phyloP scores from a whole-genome alignment of 2,797 vertebrate species.

The Alectoris magna region DNA sequence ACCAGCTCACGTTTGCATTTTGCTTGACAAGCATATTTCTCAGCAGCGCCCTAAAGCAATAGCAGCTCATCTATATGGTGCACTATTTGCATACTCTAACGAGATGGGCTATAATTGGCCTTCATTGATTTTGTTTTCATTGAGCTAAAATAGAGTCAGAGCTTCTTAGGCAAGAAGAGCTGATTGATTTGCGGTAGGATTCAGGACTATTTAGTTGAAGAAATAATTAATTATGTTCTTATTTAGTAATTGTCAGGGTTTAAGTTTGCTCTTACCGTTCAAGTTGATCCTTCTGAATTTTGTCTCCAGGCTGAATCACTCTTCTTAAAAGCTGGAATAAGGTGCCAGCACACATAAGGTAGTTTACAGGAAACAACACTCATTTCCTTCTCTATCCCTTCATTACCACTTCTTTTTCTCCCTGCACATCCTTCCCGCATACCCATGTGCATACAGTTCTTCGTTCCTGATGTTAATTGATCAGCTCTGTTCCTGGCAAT shows the following conservation, averaged over 20 bases:
- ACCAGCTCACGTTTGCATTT: constrained; percentile 53
- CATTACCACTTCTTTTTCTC: background rate
- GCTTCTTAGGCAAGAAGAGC: constrained; percentile 86
- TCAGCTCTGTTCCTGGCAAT: background rate
- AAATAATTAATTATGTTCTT: constrained; percentile 93
- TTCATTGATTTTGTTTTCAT: constrained; percentile 94
- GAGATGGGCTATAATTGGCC: constrained; percentile 91
- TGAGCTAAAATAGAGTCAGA: constrained; percentile 94
- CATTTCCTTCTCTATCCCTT: background rate
- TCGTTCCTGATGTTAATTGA: background rate
- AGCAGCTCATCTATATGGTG: constrained; percentile 55
- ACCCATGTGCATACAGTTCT: background rate
- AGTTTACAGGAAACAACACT: background rate
- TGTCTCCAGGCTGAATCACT: background rate
- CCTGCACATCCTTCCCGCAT: background rate
- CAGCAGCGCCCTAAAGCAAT: background rate
- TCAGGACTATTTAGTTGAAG: constrained; percentile 88
- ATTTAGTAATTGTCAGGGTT: constrained; percentile 82
- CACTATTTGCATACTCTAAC: constrained; percentile 90
- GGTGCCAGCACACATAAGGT: background rate
- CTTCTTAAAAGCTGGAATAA: background rate
- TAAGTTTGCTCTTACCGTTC: constrained; percentile 57
- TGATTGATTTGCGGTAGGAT: constrained; percentile 94
- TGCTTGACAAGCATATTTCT: background rate
- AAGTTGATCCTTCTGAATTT: constrained; percentile 45